Conservation (phyloP, 2,797 vertebrate species). For the Phalanger gymnotis region DNA sequence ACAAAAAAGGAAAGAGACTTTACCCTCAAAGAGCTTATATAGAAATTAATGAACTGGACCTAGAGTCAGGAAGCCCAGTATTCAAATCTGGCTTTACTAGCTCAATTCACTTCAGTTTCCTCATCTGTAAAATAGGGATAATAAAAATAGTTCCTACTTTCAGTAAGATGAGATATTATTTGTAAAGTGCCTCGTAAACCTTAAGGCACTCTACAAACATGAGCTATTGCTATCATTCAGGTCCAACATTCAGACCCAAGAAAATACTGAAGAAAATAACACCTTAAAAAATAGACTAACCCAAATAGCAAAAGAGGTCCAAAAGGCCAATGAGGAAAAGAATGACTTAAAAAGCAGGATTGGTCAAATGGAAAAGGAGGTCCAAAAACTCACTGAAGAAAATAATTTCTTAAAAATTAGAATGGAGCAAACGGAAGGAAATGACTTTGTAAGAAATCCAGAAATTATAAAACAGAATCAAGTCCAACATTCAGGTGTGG, state of each 20-base stretch:
- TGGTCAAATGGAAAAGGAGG: too few species aligned
- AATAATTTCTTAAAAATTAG: too few species aligned
- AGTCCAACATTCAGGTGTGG: not conserved
- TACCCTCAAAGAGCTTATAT: not conserved
- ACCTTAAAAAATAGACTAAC: too few species aligned
- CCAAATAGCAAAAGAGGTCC: too few species aligned
- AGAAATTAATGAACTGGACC: not conserved
- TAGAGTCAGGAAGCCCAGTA: not conserved
- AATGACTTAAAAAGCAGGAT: too few species aligned
- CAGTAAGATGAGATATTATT: not conserved
- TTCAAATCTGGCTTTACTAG: not conserved
- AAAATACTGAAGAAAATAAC: too few species aligned
- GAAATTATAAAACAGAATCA: too few species aligned
- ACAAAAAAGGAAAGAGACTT: not conserved
- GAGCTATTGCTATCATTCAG: not conserved
- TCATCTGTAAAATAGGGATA: not conserved
- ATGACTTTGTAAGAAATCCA: too few species aligned
- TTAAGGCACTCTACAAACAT: not conserved
- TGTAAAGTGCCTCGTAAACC: not conserved
- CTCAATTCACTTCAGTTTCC: not conserved
- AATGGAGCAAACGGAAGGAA: too few species aligned
- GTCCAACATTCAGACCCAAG: not conserved
- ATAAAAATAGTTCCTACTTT: not conserved
- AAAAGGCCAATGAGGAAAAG: too few species aligned
- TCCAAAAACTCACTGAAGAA: too few species aligned